Evolutionary conservation across 2,113 vertebrate genomes (phyloP), one percentile per base, ranked within the genome.

Genomic region (Sclerurus mexicanus): DNA sequence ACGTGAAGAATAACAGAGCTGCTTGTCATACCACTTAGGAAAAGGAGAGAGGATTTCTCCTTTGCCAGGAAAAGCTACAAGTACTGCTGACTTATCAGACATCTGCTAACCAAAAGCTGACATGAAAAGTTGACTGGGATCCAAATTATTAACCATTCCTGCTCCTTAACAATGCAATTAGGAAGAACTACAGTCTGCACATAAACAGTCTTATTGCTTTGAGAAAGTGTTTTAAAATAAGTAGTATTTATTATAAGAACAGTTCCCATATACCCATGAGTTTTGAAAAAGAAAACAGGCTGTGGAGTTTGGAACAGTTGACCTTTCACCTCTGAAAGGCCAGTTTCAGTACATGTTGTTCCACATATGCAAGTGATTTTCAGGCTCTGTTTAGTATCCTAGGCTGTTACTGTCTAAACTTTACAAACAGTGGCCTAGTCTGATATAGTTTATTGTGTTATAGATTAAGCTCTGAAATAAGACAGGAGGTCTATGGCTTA

Each of bases 321-420:
- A 68, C 86, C 89, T 93, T 97, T 90, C 80, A 89, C 92, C 95
- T 67, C 83, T 67, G 39, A 33, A 86, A 33, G 90, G 27, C 30
- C 72, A 80, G 59, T 59, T 67, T 80, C 50, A 96, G 89, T 50
- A 88, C 94, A 90, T 4, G 22, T 44, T 93, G 88, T 95, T 93
- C 93, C 76, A 90, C 86, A 74, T 12, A 22, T 74, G 82, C n/a
- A 79, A 96, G 37, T 58, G 52, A 81, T 89, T 90, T 67, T 84
- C 59, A 80, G 77, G 23, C 72, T 93, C 55, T 60, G 19, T 77
- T 90, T 62, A 37, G 50, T 42, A 66, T 58, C 75, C 46, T 22
- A 71, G 30, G 39, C 31, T 93, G 44, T 40, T 78, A 18, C 53
- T 59, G 19, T 31, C 71, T 39, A 42, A 92, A 67, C 35, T 59